Conservation (phyloP, 1,140 invertebrate species). For the Daktulosphaira vitifoliae region DNA sequence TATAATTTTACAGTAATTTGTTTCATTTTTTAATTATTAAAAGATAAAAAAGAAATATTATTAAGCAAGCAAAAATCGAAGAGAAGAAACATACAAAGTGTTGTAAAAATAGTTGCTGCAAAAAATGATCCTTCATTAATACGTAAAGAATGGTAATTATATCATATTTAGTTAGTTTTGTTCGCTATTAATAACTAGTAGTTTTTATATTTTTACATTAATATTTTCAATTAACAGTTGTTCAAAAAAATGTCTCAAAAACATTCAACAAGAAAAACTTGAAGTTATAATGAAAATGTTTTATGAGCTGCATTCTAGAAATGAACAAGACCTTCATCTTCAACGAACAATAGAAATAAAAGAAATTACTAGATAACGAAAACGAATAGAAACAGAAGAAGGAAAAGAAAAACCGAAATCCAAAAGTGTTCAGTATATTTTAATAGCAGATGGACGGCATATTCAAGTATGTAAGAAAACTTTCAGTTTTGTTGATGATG, state of each 20-base stretch:
- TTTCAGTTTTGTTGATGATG: constrained; percentile 6
- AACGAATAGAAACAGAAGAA: constrained; percentile 1
- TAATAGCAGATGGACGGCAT: not conserved
- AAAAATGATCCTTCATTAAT: constrained; percentile 6
- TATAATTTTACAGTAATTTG: no score
- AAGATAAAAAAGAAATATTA: not conserved
- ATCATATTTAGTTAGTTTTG: no score
- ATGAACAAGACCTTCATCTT: not conserved
- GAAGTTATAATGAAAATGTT: no score
- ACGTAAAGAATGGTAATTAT: not conserved
- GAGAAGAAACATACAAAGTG: not conserved
- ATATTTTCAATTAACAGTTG: no score
- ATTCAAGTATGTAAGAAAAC: constrained; percentile 1
- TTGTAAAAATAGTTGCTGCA: constrained; percentile 7
- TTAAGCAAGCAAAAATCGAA: not conserved
- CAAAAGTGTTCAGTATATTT: not conserved
- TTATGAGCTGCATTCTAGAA: no score
- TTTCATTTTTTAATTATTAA: no score
- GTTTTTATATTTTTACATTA: no score
- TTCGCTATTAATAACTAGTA: not conserved
- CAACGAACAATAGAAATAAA: not conserved
- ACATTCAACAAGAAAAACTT: no score
- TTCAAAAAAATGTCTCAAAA: no score
- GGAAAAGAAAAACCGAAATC: not conserved
- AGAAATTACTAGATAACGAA: not conserved